Evolutionary conservation across 2,113 vertebrate genomes (phyloP).

Genomic region (Balaeniceps rex): DNA sequence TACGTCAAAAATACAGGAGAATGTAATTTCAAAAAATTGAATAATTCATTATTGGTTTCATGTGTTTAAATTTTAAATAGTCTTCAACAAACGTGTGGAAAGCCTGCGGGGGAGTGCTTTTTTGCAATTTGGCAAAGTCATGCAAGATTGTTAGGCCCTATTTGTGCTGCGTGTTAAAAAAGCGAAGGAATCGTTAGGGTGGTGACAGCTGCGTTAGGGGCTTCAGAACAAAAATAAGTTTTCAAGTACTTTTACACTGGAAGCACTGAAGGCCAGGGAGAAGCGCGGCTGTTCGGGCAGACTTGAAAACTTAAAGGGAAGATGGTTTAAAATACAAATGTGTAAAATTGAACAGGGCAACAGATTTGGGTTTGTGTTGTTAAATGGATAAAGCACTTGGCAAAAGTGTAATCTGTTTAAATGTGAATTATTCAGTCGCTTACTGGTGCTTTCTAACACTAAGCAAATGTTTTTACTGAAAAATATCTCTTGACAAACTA

Average conservation of each 20-base stretch:
- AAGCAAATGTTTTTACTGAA: not conserved
- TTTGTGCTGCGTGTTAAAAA: not conserved
- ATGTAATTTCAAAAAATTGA: rapidly evolving
- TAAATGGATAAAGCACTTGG: not conserved
- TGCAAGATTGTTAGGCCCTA: not conserved
- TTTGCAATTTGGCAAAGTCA: not conserved
- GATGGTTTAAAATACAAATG: rapidly evolving
- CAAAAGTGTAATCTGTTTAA: no score
- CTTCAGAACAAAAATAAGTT: not conserved
- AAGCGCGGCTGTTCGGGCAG: not conserved
- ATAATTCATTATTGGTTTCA: rapidly evolving
- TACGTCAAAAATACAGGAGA: not conserved
- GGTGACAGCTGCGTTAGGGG: not conserved
- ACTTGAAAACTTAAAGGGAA: not conserved
- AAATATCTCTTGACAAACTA: not conserved
- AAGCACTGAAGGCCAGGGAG: rapidly evolving
- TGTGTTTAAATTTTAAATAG: not conserved
- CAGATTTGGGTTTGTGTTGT: rapidly evolving
- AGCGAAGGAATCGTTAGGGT: rapidly evolving
- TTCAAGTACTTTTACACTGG: not conserved
- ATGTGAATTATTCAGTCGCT: rapidly evolving
- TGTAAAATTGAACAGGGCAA: rapidly evolving
- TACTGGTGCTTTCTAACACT: not conserved
- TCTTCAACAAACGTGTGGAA: not conserved
- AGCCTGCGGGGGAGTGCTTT: not conserved